Base-by-base conservation (phyloP, 2,113 vertebrate species). In the Gopherus flavomarginatus region DNA sequence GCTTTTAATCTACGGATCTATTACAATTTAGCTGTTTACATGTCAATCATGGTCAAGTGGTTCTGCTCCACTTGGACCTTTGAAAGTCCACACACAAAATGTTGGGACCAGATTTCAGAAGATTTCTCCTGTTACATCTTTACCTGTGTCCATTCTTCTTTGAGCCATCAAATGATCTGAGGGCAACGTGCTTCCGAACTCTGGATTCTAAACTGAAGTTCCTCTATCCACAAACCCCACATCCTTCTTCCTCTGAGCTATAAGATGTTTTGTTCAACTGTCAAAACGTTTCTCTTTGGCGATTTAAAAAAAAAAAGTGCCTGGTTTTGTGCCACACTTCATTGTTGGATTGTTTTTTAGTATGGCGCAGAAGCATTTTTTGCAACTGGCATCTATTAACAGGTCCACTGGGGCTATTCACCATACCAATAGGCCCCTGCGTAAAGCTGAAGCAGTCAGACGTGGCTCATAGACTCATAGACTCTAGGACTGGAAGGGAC, bases 141-240 rank as follows among this genome's bases (percentile, higher is more conserved):
- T 49, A 56, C 0, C 0, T 0, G 6, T 38, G 11, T n/a, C n/a
- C 50, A 47, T 24, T 65, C 24, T 59, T 92, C 53, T 26, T 50
- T 62, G 88, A 85, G 87, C 78, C 57, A 17, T 2, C 0, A 0
- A 62, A 38, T 42, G n/a, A 24, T 83, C 6, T 62, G 53, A 83
- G 87, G 38, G 17, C 42, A 50, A 11, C 11, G 3, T 17, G 16
- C 35, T 56, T 79, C 84, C 21, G 38, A n/a, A 87, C 57, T 83
- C 77, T 85, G 52, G 19, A 16, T 78, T 81, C 85, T 42, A 65
- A 50, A 19, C 13, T 26, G 54, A 44, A 44, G 54, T 92, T 35
- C 59, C 65, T 81, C 83, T 69, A 8, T 6, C 5, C 59, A 6
- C 13, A 11, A 4, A 6, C 10, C 2, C 27, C 38, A n/a, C n/a